Conservation (phyloP, 2,113 vertebrate species). For the Podocnemis expansa region DNA sequence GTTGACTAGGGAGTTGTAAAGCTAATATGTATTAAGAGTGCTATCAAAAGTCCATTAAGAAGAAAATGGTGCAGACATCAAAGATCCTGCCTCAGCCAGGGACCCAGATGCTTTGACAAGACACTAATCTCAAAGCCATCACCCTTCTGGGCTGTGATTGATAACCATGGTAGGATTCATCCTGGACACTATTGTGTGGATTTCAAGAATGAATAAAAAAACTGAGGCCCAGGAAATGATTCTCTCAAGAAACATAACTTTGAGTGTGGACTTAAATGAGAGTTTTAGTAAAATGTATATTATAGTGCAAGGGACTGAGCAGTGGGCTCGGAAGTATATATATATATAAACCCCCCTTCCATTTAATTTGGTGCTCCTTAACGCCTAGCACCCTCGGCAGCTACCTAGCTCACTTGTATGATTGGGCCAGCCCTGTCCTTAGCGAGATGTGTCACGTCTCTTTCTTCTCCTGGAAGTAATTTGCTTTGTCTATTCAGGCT, state of each 20-base stretch:
- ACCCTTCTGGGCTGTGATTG: neutral
- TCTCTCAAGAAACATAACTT: neutral
- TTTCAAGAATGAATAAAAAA: neutral
- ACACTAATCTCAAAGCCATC: neutral
- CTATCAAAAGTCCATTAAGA: neutral
- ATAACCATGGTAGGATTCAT: neutral
- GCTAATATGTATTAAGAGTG: neutral
- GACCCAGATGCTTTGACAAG: neutral
- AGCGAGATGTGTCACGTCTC: neutral
- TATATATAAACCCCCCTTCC: too few species aligned
- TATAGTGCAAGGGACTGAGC: neutral
- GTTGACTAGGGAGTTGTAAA: neutral
- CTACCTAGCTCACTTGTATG: too few species aligned
- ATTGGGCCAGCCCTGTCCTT: too few species aligned
- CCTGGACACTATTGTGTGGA: neutral
- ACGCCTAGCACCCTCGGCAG: too few species aligned
- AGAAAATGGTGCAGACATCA: neutral
- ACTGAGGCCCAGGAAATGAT: neutral
- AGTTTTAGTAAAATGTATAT: neutral
- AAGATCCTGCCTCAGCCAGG: neutral
- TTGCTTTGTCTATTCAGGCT: neutral
- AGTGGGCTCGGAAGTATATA: neutral
- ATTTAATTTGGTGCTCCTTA: too few species aligned
- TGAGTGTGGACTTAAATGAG: neutral
- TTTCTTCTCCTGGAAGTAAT: neutral